A percentile compares a stretch with the other conserved stretches of the same genome.
These are phyloP conservation scores for Myzus persicae DNA, from an alignment of 1,140 invertebrate genomes.

Conservation along the genomic window DNA sequence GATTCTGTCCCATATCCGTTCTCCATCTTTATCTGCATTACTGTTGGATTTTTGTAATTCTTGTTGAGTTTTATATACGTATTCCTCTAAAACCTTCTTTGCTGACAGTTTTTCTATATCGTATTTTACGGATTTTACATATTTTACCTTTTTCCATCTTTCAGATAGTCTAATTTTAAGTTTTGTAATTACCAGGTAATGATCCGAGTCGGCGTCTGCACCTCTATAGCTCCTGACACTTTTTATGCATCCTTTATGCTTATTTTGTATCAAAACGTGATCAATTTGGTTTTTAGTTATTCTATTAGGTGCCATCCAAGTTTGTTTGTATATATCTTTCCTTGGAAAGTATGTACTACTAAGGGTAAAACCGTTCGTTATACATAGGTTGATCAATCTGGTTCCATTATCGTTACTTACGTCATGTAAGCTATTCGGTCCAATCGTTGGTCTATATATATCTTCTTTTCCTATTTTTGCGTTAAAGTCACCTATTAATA, in stretches of 20 bases:
- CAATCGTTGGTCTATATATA: not conserved
- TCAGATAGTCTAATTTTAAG: too few relatives aligned
- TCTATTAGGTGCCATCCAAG: slow-evolving; percentile 32
- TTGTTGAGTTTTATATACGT: too few relatives aligned
- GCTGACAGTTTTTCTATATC: too few relatives aligned
- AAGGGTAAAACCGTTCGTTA: slow-evolving; percentile 16
- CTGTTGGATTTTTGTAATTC: too few relatives aligned
- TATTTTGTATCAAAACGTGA: slow-evolving; percentile 22
- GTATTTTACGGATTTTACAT: too few relatives aligned
- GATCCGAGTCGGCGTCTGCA: not conserved
- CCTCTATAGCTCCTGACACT: slow-evolving; percentile 47
- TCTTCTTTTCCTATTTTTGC: not conserved
- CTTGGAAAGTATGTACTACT: slow-evolving; percentile 13
- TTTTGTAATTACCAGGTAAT: not conserved
- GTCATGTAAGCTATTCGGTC: slow-evolving; percentile 7
- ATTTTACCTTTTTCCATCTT: too few relatives aligned
- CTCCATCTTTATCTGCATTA: too few relatives aligned
- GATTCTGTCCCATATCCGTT: too few relatives aligned
- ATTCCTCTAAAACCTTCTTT: too few relatives aligned
- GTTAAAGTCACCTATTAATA: too few relatives aligned
- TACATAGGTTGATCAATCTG: not conserved
- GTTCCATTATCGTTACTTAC: slow-evolving; percentile 33
- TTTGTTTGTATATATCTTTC: slow-evolving; percentile 13
- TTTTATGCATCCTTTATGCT: not conserved
- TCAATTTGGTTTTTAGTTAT: slow-evolving; percentile 7